Evolutionary conservation across 30 jellyfish, hydroid and myxozoan genomes (phyloP).

Genomic region (Aurelia sp.): DNA sequence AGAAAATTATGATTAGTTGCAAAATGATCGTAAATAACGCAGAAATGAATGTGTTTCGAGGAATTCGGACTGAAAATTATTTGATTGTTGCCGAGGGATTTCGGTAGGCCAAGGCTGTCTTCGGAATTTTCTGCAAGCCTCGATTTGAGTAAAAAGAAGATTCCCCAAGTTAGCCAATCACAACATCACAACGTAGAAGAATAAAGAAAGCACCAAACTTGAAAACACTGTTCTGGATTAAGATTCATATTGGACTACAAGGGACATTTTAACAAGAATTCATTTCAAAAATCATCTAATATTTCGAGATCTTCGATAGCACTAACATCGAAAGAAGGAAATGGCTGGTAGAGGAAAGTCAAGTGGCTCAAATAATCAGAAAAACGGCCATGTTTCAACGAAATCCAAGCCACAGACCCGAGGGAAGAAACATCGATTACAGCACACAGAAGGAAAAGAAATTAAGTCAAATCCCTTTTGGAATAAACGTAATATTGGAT

Average conservation of each 20-base stretch:
- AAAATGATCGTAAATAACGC: no score
- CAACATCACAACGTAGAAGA: not conserved
- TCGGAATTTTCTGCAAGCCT: not conserved
- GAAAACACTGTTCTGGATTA: not conserved
- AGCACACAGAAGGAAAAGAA: slow-evolving; percentile 31
- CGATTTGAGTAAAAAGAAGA: slow-evolving; percentile 7
- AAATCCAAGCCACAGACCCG: slow-evolving; percentile 11
- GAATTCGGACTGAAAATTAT: no score
- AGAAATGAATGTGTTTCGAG: no score
- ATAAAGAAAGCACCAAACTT: not conserved
- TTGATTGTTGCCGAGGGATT: no score
- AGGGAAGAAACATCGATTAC: slow-evolving; percentile 54
- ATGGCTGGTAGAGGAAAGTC: slow-evolving; percentile 49
- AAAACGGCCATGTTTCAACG: slow-evolving; percentile 25
- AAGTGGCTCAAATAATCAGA: slow-evolving; percentile 10
- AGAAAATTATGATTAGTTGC: no score
- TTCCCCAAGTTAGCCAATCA: not conserved
- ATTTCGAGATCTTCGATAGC: not conserved
- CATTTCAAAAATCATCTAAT: not conserved
- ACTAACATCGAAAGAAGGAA: not conserved
- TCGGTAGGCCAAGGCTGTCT: no score
- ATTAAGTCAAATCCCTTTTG: not conserved
- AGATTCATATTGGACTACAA: slow-evolving; percentile 4
- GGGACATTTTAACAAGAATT: not conserved
- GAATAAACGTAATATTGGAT: slow-evolving; percentile 33